Base-by-base conservation (phyloP, 1,140 invertebrate genomes). In the Zeugodacus cucurbitae region DNA sequence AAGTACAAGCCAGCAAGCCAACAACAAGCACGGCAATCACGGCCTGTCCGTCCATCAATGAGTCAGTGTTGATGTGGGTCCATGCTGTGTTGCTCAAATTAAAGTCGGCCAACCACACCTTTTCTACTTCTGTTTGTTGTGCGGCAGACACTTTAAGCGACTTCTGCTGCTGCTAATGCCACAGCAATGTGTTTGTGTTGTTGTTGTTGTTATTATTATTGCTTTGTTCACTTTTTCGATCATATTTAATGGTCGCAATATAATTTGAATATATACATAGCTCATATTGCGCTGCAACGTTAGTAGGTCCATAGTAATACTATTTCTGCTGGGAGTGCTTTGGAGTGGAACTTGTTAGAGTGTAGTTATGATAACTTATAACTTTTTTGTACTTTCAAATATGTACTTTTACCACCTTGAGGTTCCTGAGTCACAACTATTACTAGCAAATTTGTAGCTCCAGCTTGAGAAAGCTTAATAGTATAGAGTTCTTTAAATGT, bases 181-280 rank as follows among this genome's bases (percentile, higher is more conserved):
- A 14, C n/a, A 17, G 1, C 29, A 8, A 7, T 26, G 32, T 26
- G 14, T 14, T 2, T 37, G 5, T 74, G 41, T 58, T 58, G 29
- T 86, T 59, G 29, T 26, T 86, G 54, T 58, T 85, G 14, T 85
- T 85, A 14, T 54, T 85, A 22, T 85, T 44, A 20, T 54, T 54
- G 6, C 26, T 82, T 82, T 82, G 14, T 82, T 48, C 37, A 82
- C 26, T 48, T 54, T 86, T 86, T 86, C 91, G 90, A 92, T 91
- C 91, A 92, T 90, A 92, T 92, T 92, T 92, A 92, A 92, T 92
- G 91, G 91, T 91, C 91, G 90, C 90, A 90, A 86, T 92, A 92
- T 92, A 92, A 92, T 92, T 92, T 91, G 90, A 91, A 90, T 88
- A 82, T 37, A 54, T 54, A 54, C 48, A 54, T 1, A 54, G 48